Conservation (phyloP, 2,797 vertebrate species). For the Phaenicophaeus curvirostris region DNA sequence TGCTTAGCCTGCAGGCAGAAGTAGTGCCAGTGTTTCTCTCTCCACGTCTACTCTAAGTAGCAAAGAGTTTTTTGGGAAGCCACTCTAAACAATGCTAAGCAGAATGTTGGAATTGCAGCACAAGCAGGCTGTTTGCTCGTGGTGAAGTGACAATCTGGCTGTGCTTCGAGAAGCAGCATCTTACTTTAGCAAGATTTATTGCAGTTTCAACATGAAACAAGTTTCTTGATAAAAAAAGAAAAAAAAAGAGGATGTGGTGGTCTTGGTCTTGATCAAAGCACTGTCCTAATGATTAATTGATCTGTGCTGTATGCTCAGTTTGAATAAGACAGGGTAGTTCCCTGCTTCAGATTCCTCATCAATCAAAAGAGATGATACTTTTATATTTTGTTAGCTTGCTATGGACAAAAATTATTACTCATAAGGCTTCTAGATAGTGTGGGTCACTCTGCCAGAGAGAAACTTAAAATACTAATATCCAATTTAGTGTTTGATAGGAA, state of each 20-base stretch:
- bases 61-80: neutral
- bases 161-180: neutral
- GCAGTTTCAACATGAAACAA: neutral
- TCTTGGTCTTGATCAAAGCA: conserved; percentile 23
- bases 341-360: neutral
- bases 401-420: neutral
- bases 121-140: neutral
- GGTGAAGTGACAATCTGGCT: conserved; percentile 1
- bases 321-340: neutral
- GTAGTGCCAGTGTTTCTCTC: neutral
- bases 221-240: neutral
- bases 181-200: conserved; percentile 53
- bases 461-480: neutral
- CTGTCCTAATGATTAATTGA: conserved; percentile 31
- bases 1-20: neutral
- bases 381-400: neutral
- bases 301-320: neutral
- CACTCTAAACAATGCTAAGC: neutral
- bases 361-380: neutral
- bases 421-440: neutral
- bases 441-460: neutral
- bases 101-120: neutral
- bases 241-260: neutral
- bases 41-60: neutral
- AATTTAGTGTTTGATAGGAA: no score